Percentiles rank a stretch among this genome's conserved stretches.
Evolutionary conservation across 2,797 vertebrate genomes (phyloP).

Genomic region (Enteromius viviparus): DNA sequence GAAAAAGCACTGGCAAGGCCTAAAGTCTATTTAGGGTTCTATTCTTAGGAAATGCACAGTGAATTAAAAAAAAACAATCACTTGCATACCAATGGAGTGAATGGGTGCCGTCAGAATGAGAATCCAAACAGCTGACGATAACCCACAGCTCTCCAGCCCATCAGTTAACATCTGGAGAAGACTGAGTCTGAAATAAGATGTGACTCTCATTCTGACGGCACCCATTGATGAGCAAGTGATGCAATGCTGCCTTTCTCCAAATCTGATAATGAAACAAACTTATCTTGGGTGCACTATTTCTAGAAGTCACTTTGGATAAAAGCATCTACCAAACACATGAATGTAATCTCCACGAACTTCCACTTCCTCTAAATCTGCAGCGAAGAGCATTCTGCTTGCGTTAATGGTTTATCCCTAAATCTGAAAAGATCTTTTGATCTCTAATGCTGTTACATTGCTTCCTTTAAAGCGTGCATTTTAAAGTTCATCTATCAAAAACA

Average conservation of each 20-base stretch:
- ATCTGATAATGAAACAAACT: neutral
- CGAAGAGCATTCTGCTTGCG: neutral
- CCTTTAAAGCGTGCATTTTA: neutral
- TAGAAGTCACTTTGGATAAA: neutral
- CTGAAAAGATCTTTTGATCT: neutral
- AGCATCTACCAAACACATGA: neutral
- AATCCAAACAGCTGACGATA: neutral
- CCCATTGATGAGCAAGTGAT: neutral
- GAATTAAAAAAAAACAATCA: neutral
- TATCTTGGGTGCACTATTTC: neutral
- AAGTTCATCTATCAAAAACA: neutral
- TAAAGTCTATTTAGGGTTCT: neutral
- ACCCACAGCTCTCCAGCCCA: neutral
- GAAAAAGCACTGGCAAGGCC: neutral
- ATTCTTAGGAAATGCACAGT: neutral
- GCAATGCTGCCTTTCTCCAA: neutral
- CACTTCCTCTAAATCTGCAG: neutral
- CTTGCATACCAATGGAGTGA: neutral
- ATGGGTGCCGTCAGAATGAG: conserved; percentile 1
- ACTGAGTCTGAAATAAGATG: neutral
- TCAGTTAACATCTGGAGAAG: neutral
- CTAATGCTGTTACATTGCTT: neutral
- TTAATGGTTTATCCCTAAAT: neutral
- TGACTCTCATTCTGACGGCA: neutral
- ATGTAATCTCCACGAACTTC: neutral